A percentile compares a stretch with the other conserved stretches of the same genome.
Conservation (phyloP, 2,113 vertebrate genomes). For the Hyaena hyaena region DNA sequence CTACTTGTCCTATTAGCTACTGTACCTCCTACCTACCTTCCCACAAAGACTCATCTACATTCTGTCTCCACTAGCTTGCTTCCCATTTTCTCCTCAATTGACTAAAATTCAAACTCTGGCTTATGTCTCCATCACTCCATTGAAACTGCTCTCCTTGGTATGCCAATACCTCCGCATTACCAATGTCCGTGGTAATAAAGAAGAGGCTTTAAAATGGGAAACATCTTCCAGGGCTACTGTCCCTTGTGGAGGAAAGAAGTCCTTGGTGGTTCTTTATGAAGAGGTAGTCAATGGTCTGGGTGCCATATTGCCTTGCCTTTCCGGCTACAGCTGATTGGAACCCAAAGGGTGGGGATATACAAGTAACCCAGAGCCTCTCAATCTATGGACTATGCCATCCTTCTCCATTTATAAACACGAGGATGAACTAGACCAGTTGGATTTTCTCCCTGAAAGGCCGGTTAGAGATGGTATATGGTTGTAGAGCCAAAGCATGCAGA, state of each 20-base stretch:
- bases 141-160: background rate
- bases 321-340: background rate
- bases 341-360: background rate
- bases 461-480: background rate
- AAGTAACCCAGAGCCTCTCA: background rate
- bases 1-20: background rate
- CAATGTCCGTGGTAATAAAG: background rate
- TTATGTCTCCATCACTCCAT: background rate
- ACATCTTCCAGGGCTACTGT: background rate
- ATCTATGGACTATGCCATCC: background rate
- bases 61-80: background rate
- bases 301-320: background rate
- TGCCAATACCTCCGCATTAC: background rate
- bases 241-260: background rate
- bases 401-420: background rate
- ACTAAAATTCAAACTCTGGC: background rate
- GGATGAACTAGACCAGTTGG: background rate
- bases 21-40: background rate
- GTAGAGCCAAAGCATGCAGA: background rate
- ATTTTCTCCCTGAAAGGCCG: background rate
- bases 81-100: background rate
- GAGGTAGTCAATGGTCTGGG: background rate
- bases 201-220: background rate
- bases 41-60: background rate
- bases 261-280: background rate